Percentiles rank a stretch among this genome's conserved stretches.
Evolutionary conservation across 2,888 invertebrate species (phyloP).

Genomic region (Schizotus pectinicornis): DNA sequence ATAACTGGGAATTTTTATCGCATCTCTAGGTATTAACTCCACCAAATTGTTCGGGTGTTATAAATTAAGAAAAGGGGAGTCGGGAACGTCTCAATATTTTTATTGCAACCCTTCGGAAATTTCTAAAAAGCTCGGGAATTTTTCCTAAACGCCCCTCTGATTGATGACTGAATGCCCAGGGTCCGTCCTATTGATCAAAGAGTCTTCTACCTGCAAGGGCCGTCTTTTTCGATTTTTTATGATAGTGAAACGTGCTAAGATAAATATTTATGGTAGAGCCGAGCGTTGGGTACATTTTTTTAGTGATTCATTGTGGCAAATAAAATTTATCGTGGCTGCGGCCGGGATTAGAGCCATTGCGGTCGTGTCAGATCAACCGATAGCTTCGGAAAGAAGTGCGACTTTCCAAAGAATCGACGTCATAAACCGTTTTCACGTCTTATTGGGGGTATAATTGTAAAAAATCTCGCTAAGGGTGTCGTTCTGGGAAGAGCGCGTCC

Average conservation of each 20-base stretch:
- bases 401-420: slow-evolving; percentile 2
- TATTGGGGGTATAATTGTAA: slow-evolving; percentile 1
- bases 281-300: slow-evolving; percentile 29
- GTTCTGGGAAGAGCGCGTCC: slow-evolving; percentile 13
- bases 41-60: no score
- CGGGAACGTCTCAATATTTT: no score
- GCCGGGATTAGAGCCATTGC: slow-evolving; percentile 38
- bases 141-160: no score
- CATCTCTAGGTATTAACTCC: no score
- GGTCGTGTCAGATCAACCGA: slow-evolving; percentile 41
- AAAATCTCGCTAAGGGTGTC: no score
- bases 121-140: no score
- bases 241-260: slow-evolving; percentile 31
- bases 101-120: no score
- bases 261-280: slow-evolving; percentile 42
- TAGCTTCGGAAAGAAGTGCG: slow-evolving; percentile 41
- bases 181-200: neutral
- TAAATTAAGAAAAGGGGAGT: no score
- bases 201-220: slow-evolving; percentile 21
- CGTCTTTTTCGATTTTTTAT: slow-evolving; percentile 29
- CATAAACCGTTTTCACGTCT: slow-evolving; percentile 14
- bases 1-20: no score
- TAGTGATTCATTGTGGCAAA: slow-evolving; percentile 35
- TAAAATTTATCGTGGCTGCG: slow-evolving; percentile 41
- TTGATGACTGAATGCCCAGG: no score